Conservation (phyloP, 1,140 invertebrate genomes). For the Sycobia sp. region DNA sequence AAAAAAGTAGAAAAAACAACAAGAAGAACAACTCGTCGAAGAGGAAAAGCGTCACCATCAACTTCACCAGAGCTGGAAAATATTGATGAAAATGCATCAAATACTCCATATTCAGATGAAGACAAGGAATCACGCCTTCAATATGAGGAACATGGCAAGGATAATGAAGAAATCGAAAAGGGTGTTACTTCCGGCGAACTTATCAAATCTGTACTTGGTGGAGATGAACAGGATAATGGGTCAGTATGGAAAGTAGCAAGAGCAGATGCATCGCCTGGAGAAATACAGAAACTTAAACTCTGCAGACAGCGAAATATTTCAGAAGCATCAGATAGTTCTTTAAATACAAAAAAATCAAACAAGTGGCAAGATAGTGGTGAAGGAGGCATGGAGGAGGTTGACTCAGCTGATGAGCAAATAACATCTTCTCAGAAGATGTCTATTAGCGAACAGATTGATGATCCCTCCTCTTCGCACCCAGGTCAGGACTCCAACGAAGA, state of each 20-base stretch:
- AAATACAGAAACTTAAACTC: conserved; percentile 63
- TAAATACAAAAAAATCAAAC: conserved; percentile 52
- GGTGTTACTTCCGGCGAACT: conserved; percentile 37
- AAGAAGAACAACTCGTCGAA: conserved; percentile 53
- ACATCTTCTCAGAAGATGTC: conserved; percentile 44
- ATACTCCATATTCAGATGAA: conserved; percentile 36
- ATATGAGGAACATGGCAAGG: conserved; percentile 31
- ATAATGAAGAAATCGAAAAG: conserved; percentile 32
- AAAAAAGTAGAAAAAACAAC: conserved; percentile 56
- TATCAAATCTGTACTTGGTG: conserved; percentile 38
- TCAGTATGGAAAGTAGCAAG: conserved; percentile 64
- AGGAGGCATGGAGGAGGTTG: conserved; percentile 56
- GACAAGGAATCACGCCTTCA: conserved; percentile 28
- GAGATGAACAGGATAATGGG: conserved; percentile 45
- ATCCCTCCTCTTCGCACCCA: conserved; percentile 53
- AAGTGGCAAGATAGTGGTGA: conserved; percentile 58
- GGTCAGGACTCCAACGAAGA: conserved; percentile 57
- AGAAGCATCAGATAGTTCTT: conserved; percentile 54
- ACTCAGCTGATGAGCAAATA: conserved; percentile 55
- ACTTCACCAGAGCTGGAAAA: conserved; percentile 52
- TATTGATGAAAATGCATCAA: conserved; percentile 34
- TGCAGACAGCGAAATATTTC: conserved; percentile 59
- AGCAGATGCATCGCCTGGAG: conserved; percentile 61
- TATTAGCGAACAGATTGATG: conserved; percentile 47
- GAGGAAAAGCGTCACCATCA: conserved; percentile 50